These are phyloP conservation scores for Macquaria australasica DNA, from an alignment of 2,113 vertebrate genomes.

Conservation along the genomic window DNA sequence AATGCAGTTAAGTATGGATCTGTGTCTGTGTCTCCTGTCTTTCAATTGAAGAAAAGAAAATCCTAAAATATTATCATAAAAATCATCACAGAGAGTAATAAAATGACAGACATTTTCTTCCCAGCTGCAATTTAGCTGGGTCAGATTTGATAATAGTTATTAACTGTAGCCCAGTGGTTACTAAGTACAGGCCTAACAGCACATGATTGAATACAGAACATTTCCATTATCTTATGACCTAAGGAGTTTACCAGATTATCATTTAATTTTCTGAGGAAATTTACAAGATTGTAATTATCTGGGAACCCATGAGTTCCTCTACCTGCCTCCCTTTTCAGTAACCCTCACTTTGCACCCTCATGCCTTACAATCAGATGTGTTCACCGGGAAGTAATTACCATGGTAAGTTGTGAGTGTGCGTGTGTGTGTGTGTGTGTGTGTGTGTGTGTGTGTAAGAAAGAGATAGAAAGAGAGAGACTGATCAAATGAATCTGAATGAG, in stretches of 20 bases:
- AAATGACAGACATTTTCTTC: slow-evolving; percentile 24
- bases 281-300: slow-evolving; percentile 60
- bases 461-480: neutral
- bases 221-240: slow-evolving; percentile 62
- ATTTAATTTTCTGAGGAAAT: slow-evolving; percentile 59
- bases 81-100: slow-evolving; percentile 16
- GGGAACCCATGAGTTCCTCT: slow-evolving; percentile 33
- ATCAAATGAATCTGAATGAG: neutral
- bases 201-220: slow-evolving; percentile 44
- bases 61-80: neutral
- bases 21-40: slow-evolving; percentile 11
- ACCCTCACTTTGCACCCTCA: slow-evolving; percentile 16
- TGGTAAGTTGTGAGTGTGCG: neutral
- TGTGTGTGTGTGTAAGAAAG: neutral
- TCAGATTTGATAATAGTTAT: slow-evolving; percentile 54
- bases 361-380: slow-evolving; percentile 20
- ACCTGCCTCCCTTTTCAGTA: slow-evolving; percentile 31
- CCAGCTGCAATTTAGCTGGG: slow-evolving; percentile 35
- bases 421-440: neutral
- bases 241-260: slow-evolving; percentile 61
- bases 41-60: slow-evolving; percentile 3
- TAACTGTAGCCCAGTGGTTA: slow-evolving; percentile 43
- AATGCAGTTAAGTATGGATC: neutral
- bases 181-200: slow-evolving; percentile 39
- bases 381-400: slow-evolving; percentile 37